Base-by-base conservation (phyloP, 2,888 invertebrate species). In the Willowsia nigromaculata region DNA sequence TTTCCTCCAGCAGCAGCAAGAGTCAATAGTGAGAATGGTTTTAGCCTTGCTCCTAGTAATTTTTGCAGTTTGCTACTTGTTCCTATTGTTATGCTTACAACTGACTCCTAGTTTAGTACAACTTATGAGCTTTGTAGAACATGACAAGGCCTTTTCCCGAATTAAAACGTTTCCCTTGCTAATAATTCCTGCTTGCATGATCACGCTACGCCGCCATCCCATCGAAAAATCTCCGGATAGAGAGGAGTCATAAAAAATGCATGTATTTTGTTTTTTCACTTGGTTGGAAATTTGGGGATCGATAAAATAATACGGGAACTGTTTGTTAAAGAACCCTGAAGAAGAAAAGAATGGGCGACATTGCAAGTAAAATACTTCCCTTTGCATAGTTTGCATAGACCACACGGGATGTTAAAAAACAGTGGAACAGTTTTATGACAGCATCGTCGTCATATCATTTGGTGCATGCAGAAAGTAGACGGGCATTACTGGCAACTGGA, bases 91-190 rank as follows among this genome's bases (percentile, higher is more conserved):
- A n/a, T n/a, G n/a, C n/a, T n/a, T n/a, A 3, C 13, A 50, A n/a
- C n/a, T 3, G 50, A 9, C 9, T 50, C 9, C 50, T 59, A 13
- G 27, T 59, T 59, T 9, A 27, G 18, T 27, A 18, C 7, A 59
- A 27, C 59, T 59, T 27, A 27, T 18, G 27, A 13, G 59, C 1
- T 33, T 15, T n/a, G 68, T 5, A 47, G 15, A 47, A 76, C 50
- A 76, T 50, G 76, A 50, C 76, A 76, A 76, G 76, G 76, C n/a
- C 47, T 50, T 3, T 15, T 50, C n/a, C 30, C 25, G 71, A 76
- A 76, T 76, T 76, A 50, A 76, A 76, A 76, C 50, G 76, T 76
- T 76, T 76, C 76, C 76, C 76, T 76, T 76, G 76, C 50, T 76
- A 76, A n/a, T n/a, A n/a, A 76, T 76, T 76, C 50, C 50, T 50